These are phyloP conservation scores for Zeugodacus cucurbitae DNA, from an alignment of 1,140 invertebrate genomes.

Conservation along the genomic window DNA sequence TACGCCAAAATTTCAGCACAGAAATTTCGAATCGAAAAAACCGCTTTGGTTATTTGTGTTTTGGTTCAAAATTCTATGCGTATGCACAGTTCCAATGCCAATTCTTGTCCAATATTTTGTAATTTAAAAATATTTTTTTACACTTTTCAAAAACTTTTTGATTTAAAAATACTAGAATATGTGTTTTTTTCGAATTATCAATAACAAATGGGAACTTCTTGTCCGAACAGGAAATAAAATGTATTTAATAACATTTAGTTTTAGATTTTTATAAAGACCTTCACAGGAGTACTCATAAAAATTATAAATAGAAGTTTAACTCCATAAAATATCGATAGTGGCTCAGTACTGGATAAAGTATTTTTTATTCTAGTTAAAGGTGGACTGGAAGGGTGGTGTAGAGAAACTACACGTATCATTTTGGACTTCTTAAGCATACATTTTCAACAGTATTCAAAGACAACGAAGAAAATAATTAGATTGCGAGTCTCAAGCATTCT, in stretches of 20 bases:
- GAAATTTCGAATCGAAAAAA: constrained; percentile 41
- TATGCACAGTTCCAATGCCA: neutral
- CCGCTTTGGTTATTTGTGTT: constrained; percentile 33
- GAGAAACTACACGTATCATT: no score
- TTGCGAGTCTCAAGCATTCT: no score
- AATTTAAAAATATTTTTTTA: constrained; percentile 24
- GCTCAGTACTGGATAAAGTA: no score
- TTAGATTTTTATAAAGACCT: neutral
- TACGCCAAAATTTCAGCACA: constrained; percentile 40
- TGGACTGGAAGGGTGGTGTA: no score
- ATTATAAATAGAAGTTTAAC: no score
- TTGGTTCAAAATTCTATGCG: constrained; percentile 24
- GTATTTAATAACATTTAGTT: neutral
- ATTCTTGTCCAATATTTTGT: constrained; percentile 29
- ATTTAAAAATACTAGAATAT: neutral
- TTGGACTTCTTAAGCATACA: no score
- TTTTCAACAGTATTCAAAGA: no score
- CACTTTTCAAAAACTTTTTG: constrained; percentile 22
- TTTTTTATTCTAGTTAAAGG: no score
- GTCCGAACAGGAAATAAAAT: no score
- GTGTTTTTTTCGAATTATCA: neutral
- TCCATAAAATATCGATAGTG: no score
- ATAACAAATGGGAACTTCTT: neutral
- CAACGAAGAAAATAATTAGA: no score
- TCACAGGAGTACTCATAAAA: neutral